Evolutionary conservation across 2,797 vertebrate genomes (phyloP).

Genomic region (Poeciliopsis turneri): DNA sequence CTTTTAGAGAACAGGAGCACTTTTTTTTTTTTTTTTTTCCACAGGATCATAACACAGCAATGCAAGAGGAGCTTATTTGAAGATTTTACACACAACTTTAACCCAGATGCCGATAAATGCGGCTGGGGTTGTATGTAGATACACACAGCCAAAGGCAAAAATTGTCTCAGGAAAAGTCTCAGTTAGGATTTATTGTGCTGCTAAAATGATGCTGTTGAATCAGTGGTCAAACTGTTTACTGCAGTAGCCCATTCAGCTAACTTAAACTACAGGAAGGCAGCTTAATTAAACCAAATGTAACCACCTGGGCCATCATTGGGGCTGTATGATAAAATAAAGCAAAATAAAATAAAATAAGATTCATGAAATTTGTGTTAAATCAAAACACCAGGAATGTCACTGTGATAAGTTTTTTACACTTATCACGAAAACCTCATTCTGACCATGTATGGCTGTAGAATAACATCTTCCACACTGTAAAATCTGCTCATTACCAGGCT

Average conservation of each 20-base stretch:
- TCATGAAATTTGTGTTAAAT: neutral
- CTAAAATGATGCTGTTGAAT: neutral
- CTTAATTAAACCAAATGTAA: neutral
- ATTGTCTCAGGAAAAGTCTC: neutral
- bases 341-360: no score
- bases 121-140: neutral
- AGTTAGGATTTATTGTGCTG: neutral
- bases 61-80: neutral
- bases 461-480: constrained; percentile 6
- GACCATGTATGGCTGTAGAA: neutral
- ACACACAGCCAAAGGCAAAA: neutral
- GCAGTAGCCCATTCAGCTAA: neutral
- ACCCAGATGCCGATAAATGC: neutral
- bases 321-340: neutral
- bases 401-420: neutral
- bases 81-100: neutral
- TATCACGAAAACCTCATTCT: neutral
- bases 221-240: neutral
- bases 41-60: neutral
- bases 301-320: neutral
- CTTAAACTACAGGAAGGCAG: neutral
- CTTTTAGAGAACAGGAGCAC: neutral
- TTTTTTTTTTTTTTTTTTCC: neutral
- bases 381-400: neutral
- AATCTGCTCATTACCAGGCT: constrained; percentile 25